Base-by-base conservation (phyloP, 2,888 invertebrate genomes). In the Stenodera caucasica region DNA sequence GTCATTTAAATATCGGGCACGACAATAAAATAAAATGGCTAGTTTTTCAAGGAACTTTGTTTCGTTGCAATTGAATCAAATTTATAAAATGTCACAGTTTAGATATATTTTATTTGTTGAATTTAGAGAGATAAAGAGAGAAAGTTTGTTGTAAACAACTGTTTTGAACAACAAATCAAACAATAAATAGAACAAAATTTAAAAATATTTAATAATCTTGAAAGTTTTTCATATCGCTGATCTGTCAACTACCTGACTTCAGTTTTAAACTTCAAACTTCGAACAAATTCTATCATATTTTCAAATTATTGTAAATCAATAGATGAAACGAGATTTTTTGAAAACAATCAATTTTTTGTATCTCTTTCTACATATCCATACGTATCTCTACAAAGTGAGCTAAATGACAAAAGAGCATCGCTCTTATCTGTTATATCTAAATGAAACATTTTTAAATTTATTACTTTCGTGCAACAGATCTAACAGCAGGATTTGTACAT, bases 221-320 rank as follows among this genome's bases (percentile, higher is more conserved):
- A 52, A 58, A 52, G 53, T 55, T 55, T 62, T 55, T 52, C 29
- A 52, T 63, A 63, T 63, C 60, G 59, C 61, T 54, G 61, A 61
- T 61, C 53, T 54, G 58, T 55, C n/a, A n/a, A n/a, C n/a, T n/a
- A n/a, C n/a, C n/a, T n/a, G n/a, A n/a, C n/a, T n/a, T n/a, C n/a
- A n/a, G n/a, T n/a, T n/a, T n/a, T n/a, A n/a, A n/a, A n/a, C n/a
- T n/a, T n/a, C n/a, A n/a, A n/a, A n/a, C n/a, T 61, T 61, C 26
- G 26, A 61, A 56, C 52, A 61, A 59, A 57, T 58, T 61, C 61
- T 61, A 64, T 61, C 64, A 61, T 59, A 61, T 64, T 57, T 61
- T 49, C 55, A 49, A 64, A 56, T 64, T 58, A 61, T 61, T 62
- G 60, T 63, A 65, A 65, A 65, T 65, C 62, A 65, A 65, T n/a